phyloP scores from a whole-genome alignment of 2,797 vertebrate species.

The Oreochromis grahami region DNA sequence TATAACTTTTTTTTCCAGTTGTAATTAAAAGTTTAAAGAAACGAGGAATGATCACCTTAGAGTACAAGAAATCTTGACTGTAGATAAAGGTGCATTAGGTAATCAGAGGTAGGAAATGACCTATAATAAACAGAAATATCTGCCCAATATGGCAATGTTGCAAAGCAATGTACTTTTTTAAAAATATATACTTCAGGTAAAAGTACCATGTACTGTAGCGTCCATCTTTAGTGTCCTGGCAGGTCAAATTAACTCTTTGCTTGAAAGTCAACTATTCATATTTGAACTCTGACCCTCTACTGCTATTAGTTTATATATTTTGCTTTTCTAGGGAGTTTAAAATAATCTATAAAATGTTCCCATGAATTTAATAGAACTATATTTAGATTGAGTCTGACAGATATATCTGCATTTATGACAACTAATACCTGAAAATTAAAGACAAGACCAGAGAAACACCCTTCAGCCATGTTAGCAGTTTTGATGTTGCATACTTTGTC shows the following conservation, averaged over 20 bases:
- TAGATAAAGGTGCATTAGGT: slow-evolving; percentile 8
- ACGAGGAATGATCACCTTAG: neutral
- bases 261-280: neutral
- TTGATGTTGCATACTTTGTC: neutral
- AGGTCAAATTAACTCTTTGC: neutral
- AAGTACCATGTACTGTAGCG: neutral
- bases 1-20: neutral
- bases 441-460: neutral
- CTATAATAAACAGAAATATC: neutral
- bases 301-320: neutral
- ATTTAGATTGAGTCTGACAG: neutral
- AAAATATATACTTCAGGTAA: neutral
- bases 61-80: neutral
- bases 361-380: neutral
- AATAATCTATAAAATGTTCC: neutral
- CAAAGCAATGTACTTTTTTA: neutral
- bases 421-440: neutral
- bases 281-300: neutral
- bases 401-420: neutral
- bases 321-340: neutral
- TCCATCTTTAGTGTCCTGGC: neutral
- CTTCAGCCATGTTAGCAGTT: neutral
- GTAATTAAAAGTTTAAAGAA: neutral
- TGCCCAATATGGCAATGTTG: neutral
- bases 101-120: neutral